These are phyloP conservation scores for Isotomurus palustris DNA, from an alignment of 2,888 invertebrate species.

Conservation along the genomic window DNA sequence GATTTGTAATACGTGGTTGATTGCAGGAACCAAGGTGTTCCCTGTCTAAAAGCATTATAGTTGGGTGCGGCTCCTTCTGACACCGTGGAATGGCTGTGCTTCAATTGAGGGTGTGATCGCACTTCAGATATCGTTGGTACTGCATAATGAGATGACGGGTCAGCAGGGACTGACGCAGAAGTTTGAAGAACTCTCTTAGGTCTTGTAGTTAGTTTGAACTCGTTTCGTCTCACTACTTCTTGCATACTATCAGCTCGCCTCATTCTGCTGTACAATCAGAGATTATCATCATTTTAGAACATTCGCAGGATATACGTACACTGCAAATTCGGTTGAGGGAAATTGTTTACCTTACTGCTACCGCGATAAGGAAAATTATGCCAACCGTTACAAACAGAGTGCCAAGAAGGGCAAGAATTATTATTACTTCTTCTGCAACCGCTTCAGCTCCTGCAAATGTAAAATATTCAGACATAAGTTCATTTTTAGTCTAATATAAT, in stretches of 20 bases:
- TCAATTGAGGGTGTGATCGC: not conserved
- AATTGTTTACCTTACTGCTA: slow-evolving; percentile 34
- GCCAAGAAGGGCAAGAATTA: slow-evolving; percentile 33
- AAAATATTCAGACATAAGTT: not conserved
- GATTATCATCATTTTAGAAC: slow-evolving; percentile 6
- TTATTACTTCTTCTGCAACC: slow-evolving; percentile 32
- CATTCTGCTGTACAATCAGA: slow-evolving; percentile 42
- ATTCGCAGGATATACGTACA: slow-evolving; percentile 2
- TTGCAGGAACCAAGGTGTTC: slow-evolving; percentile 25
- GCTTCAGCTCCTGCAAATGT: slow-evolving; percentile 17
- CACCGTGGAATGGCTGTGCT: not conserved
- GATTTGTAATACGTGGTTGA: slow-evolving; percentile 23
- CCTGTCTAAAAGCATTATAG: too few species aligned
- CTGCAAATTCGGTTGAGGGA: not conserved
- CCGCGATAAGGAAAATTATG: slow-evolving; percentile 39
- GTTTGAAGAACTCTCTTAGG: slow-evolving; percentile 14
- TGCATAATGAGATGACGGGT: not conserved
- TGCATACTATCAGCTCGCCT: slow-evolving; percentile 33
- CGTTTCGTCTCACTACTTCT: slow-evolving; percentile 25
- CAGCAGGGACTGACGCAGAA: not conserved
- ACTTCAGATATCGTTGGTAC: too few species aligned
- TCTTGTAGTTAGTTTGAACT: slow-evolving; percentile 16
- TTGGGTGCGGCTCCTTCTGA: not conserved
- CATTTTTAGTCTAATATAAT: not conserved
- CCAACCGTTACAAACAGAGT: slow-evolving; percentile 32